Conservation (phyloP, 1,140 invertebrate species). For the Meloidogyne hapla region DNA sequence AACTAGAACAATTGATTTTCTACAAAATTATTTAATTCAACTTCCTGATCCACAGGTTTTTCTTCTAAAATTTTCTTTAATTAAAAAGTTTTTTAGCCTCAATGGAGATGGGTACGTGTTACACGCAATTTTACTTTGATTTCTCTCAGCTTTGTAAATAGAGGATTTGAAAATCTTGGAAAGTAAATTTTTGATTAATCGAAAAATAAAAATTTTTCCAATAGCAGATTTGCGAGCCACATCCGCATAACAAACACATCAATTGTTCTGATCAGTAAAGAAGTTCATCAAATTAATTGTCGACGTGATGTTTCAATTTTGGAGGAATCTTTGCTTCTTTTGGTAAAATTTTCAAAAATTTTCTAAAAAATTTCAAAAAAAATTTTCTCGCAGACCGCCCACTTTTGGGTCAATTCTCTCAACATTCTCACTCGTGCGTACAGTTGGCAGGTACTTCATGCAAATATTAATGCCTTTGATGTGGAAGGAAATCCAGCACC, state of each 20-base stretch:
- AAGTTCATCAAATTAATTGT: constrained; percentile 42
- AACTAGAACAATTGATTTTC: constrained; percentile 26
- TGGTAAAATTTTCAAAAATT: constrained; percentile 21
- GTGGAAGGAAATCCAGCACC: constrained; percentile 42
- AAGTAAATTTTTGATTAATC: constrained; percentile 33
- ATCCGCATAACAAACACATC: constrained; percentile 40
- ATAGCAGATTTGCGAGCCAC: constrained; percentile 40
- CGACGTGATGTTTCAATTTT: constrained; percentile 39
- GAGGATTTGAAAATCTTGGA: constrained; percentile 43
- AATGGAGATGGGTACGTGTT: constrained; percentile 52
- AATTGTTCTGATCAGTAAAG: constrained; percentile 37
- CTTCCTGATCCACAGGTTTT: constrained; percentile 19
- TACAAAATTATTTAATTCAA: constrained; percentile 23
- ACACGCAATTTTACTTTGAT: constrained; percentile 41
- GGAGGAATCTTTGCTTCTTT: constrained; percentile 28
- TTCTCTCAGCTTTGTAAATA: constrained; percentile 33
- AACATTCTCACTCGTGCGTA: constrained; percentile 25
- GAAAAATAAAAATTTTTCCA: not conserved
- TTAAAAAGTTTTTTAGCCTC: constrained; percentile 29
- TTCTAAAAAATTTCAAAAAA: no score
- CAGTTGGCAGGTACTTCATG: constrained; percentile 49
- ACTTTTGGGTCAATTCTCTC: constrained; percentile 34
- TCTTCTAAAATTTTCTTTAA: not conserved
- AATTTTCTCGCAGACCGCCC: constrained; percentile 41
- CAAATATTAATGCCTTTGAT: constrained; percentile 53